These are phyloP conservation scores for Chiloscyllium plagiosum DNA, from an alignment of 2,113 vertebrate genomes.

Conservation along the genomic window DNA sequence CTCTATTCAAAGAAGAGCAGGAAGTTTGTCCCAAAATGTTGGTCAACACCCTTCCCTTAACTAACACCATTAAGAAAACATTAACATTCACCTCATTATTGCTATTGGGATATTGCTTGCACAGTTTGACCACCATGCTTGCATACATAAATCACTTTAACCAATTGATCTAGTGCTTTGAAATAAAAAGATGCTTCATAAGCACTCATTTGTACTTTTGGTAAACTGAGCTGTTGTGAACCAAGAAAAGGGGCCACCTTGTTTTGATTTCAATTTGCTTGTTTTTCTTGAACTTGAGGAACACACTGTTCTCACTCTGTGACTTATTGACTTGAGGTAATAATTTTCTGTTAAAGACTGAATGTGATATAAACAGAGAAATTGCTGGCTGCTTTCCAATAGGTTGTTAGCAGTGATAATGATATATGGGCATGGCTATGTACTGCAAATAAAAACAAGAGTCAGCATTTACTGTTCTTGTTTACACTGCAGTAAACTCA, in stretches of 20 bases:
- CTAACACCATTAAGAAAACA: background rate
- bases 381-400: background rate
- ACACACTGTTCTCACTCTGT: background rate
- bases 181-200: background rate
- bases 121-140: background rate
- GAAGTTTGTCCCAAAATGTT: background rate
- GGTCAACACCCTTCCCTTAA: background rate
- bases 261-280: slow-evolving; percentile 18
- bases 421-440: background rate
- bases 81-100: background rate
- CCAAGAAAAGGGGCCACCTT: background rate
- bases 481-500: background rate
- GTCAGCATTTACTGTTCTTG: background rate
- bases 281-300: background rate
- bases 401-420: background rate
- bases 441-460: background rate
- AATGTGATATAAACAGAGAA: background rate
- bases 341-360: background rate
- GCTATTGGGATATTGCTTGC: background rate
- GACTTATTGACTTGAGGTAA: background rate
- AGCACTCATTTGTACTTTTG: background rate
- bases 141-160: background rate
- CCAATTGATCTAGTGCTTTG: background rate
- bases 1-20: background rate
- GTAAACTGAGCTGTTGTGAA: background rate